These are phyloP conservation scores for Pavo muticus DNA, from an alignment of 2,113 vertebrate genomes.

Conservation along the genomic window DNA sequence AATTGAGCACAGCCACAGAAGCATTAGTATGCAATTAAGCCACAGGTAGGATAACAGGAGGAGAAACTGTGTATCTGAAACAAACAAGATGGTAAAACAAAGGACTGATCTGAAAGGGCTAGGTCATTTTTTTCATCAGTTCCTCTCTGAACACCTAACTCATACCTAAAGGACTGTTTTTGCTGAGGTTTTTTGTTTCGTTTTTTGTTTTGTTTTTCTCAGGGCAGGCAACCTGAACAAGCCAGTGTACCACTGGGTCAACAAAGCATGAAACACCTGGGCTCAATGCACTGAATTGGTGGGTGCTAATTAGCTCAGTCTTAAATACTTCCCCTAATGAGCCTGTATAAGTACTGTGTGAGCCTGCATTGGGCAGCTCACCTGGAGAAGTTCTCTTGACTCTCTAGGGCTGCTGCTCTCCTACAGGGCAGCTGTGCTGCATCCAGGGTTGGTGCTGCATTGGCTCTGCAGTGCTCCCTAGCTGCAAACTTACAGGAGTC, in stretches of 20 bases:
- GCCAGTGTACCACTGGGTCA: neutral
- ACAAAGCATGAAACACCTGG: neutral
- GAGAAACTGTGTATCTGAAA: neutral
- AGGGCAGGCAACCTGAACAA: neutral
- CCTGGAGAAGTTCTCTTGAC: neutral
- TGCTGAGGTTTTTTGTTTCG: neutral
- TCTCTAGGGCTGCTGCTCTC: neutral
- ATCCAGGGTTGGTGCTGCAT: neutral
- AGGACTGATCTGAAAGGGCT: neutral
- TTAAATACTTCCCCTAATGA: slow-evolving; percentile 65
- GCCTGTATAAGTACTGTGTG: neutral
- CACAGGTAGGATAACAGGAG: neutral
- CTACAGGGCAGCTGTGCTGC: neutral
- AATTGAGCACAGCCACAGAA: neutral
- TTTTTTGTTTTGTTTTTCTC: neutral
- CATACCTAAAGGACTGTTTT: neutral
- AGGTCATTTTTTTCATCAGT: slow-evolving; percentile 33
- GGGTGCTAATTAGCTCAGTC: slow-evolving; percentile 66
- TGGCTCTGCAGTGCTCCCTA: neutral
- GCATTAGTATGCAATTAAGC: neutral
- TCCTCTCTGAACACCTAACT: slow-evolving; percentile 26
- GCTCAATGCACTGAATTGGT: slow-evolving; percentile 4
- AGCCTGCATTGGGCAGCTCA: slow-evolving; percentile 24
- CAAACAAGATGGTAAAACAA: slow-evolving; percentile 16
- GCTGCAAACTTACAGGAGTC: slow-evolving; percentile 14